Base-by-base conservation (phyloP, 2,888 invertebrate genomes). In the Erannis defoliaria region DNA sequence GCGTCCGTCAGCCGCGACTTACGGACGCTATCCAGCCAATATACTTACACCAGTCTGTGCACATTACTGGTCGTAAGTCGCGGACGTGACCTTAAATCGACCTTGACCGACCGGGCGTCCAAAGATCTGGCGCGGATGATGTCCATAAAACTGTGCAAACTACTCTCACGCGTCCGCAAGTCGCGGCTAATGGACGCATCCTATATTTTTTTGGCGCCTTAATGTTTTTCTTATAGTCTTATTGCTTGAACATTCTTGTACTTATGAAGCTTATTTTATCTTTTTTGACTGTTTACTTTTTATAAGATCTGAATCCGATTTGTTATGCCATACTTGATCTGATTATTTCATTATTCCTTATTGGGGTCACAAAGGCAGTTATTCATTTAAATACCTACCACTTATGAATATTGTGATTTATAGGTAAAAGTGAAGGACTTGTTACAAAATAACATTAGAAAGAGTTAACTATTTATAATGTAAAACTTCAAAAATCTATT, bases 211-310 rank as follows among this genome's bases (percentile, higher is more conserved):
- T n/a, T n/a, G n/a, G n/a, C n/a, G n/a, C n/a, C n/a, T n/a, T n/a
- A n/a, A n/a, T n/a, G n/a, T n/a, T n/a, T n/a, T n/a, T 29, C 19
- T 16, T 55, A 16, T 31, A 42, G 54, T 46, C 31, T 64, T 67
- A 26, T 55, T 62, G 53, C 66, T 62, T 62, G 57, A 62, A 40
- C 54, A 70, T 70, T 64, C 55, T 51, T 53, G 75, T 79, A 76
- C 78, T 79, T 77, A 80, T 77, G 73, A 77, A 75, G 78, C 72
- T 80, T 69, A 18, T 70, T 67, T 72, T n/a, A n/a, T n/a, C n/a
- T 71, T 72, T 73, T 62, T 58, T 66, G 51, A 60, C 62, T 67
- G 48, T 66, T 65, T 33, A 33, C 21, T 29, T n/a, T n/a, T n/a
- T 46, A 23, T 55, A 50, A 45, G 43, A 37, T 66, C 48, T 68